phyloP scores from a whole-genome alignment of 2,888 invertebrate species.

The Poecilus cupreus region DNA sequence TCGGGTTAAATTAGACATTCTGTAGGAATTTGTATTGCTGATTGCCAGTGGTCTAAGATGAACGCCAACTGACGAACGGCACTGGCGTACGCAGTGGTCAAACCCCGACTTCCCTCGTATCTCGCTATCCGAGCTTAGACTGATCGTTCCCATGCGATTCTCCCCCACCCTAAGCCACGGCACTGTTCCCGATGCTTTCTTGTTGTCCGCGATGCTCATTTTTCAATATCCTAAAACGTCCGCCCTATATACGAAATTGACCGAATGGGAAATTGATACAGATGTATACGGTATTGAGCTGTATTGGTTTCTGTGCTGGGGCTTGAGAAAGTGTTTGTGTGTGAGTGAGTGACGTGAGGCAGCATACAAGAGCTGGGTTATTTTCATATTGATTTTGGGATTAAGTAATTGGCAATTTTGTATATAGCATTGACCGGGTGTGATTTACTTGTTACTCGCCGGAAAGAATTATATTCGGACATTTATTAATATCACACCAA shows the following conservation, averaged over 20 bases:
- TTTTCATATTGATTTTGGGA: constrained; percentile 28
- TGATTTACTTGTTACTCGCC: neutral
- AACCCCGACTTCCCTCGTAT: constrained; percentile 16
- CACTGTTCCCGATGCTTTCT: constrained; percentile 48
- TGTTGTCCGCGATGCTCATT: constrained; percentile 66
- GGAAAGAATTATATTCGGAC: too few relatives aligned
- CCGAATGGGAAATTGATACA: constrained; percentile 68
- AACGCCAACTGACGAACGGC: neutral
- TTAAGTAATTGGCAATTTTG: constrained; percentile 26
- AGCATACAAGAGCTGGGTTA: constrained; percentile 4
- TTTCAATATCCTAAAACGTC: constrained; percentile 72
- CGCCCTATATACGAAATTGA: constrained; percentile 70
- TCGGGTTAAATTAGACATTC: too few relatives aligned
- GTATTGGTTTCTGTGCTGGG: neutral
- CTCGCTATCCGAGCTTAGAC: constrained; percentile 40
- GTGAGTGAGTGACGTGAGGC: neutral
- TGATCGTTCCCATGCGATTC: constrained; percentile 54
- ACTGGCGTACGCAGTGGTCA: constrained; percentile 12
- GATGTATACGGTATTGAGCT: constrained; percentile 61
- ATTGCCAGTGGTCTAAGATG: neutral
- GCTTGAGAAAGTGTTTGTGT: neutral
- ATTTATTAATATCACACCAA: too few relatives aligned
- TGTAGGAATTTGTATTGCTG: too few relatives aligned
- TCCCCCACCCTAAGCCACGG: neutral
- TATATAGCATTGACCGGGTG: neutral